A percentile compares a stretch with the other conserved stretches of the same genome.
Conservation (phyloP, 1,140 invertebrate genomes). For the Pseudomyrmex flavicornis region DNA sequence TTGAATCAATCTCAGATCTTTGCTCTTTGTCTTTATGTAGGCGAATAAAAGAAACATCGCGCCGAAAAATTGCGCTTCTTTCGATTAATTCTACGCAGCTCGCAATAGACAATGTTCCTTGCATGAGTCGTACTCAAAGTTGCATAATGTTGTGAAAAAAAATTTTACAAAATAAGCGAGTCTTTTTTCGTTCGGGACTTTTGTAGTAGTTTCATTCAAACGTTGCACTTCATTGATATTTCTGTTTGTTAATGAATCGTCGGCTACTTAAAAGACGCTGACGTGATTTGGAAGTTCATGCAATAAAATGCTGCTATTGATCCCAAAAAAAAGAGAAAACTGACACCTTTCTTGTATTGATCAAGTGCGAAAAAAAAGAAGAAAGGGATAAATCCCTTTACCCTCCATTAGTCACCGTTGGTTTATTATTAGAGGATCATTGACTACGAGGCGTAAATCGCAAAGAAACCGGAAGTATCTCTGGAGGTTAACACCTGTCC, state of each 20-base stretch:
- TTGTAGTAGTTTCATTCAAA: too few species aligned
- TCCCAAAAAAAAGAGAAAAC: constrained; percentile 8
- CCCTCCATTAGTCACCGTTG: constrained; percentile 58
- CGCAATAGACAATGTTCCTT: neutral
- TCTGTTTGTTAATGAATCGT: too few species aligned
- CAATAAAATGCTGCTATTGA: constrained; percentile 1
- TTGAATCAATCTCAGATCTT: constrained; percentile 43
- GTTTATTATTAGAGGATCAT: constrained; percentile 64
- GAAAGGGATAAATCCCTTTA: constrained; percentile 58
- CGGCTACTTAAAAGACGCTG: neutral
- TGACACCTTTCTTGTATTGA: neutral
- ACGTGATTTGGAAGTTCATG: neutral
- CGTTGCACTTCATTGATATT: too few species aligned
- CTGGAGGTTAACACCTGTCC: constrained; percentile 65
- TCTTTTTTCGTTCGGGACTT: too few species aligned
- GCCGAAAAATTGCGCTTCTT: neutral
- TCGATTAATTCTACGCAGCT: neutral
- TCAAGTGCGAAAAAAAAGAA: neutral
- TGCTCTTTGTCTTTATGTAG: neutral
- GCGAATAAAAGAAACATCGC: constrained; percentile 32
- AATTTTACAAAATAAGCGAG: too few species aligned
- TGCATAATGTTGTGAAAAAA: too few species aligned
- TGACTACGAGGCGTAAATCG: neutral
- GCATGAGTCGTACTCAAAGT: too few species aligned
- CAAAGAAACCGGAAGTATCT: constrained; percentile 52